These are phyloP conservation scores for Eulemur macaco DNA, from an alignment of 2,113 vertebrate species.

Conservation along the genomic window DNA sequence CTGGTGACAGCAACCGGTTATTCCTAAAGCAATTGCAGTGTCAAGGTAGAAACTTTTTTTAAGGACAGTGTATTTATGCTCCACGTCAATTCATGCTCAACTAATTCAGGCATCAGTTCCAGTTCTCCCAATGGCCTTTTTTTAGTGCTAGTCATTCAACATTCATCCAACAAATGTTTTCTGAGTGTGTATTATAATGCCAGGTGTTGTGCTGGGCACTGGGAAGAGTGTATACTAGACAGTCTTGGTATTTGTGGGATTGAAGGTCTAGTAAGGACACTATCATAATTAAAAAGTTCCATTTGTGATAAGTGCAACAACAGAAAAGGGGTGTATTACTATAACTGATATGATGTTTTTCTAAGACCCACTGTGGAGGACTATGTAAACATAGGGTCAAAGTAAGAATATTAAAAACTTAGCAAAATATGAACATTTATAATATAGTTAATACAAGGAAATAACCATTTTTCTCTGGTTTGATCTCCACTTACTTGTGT, in stretches of 20 bases:
- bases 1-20: not conserved
- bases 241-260: not conserved
- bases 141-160: not conserved
- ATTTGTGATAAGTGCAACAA: not conserved
- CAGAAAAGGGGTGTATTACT: not conserved
- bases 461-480: not conserved
- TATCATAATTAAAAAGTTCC: not conserved
- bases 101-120: not conserved
- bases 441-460: not conserved
- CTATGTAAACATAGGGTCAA: not conserved
- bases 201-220: not conserved
- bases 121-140: not conserved
- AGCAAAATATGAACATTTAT: not conserved
- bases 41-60: not conserved
- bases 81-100: not conserved
- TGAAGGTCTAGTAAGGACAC: not conserved
- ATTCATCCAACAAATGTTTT: not conserved
- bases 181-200: not conserved
- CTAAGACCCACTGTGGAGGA: not conserved
- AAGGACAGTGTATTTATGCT: constrained; percentile 2
- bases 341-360: not conserved
- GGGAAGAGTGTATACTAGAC: not conserved
- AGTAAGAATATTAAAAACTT: not conserved
- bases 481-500: not conserved
- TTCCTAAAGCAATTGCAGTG: not conserved